Base-by-base conservation (phyloP, 2,888 invertebrate species). In the Dendrolimus houi region DNA sequence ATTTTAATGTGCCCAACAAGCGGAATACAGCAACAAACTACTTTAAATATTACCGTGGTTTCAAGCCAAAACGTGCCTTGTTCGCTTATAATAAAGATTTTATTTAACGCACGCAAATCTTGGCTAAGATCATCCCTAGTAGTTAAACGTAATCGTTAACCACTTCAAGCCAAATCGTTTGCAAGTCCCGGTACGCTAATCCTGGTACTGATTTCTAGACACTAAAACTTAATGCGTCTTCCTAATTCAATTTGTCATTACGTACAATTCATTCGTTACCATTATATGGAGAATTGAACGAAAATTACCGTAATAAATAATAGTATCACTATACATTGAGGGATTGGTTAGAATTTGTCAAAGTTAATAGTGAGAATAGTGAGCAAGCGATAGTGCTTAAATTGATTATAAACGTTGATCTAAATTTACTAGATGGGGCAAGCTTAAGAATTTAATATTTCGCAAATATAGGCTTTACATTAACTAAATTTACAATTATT, bases 141-240 rank as follows among this genome's bases (percentile, higher is more conserved):
- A 47, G 47, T 47, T 10, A 47, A 47, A 47, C 12, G 47, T 58
- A 63, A 62, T 59, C 62, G 63, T 64, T 63, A 65, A 58, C 62
- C 67, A 60, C 60, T 67, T 62, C 58, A 63, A 58, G 57, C 58
- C 57, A 62, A 66, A 68, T 62, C 63, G 65, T 62, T 65, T 62
- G 60, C 57, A 54, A 62, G 66, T 62, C 61, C 61, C 62, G 54
- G 61, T 62, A 59, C 64, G 61, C 60, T 66, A 64, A 63, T 63
- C 60, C 59, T 54, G 59, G 58, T 61, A 63, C 63, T 63, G 58
- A 62, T 64, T 64, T 12, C 63, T 58, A 57, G 60, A 61, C 60
- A 64, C 60, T 64, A 65, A 62, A 64, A 64, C 62, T 56, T 60
- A 60, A 65, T 62, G 58, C 58, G 59, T 55, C 59, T 57, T 65